Conservation (phyloP, 1,140 invertebrate species). For the Drosophila equinoxialis region DNA sequence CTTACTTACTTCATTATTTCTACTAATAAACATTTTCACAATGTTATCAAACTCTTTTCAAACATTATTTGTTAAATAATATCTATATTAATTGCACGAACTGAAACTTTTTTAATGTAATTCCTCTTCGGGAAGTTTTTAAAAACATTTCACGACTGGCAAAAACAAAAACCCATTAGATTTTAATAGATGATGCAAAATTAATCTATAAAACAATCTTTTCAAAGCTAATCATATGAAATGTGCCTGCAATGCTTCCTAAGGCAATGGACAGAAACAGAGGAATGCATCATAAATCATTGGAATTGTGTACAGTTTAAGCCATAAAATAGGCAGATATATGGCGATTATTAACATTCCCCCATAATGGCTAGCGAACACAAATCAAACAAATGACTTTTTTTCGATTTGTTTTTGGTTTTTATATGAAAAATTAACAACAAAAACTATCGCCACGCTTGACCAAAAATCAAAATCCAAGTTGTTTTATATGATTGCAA, state of each 20-base stretch:
- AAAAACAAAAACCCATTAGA: no score
- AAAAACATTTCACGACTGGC: no score
- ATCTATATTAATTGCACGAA: no score
- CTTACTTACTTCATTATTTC: no score
- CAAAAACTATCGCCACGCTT: not conserved
- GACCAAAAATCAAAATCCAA: not conserved
- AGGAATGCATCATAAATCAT: conserved; percentile 50
- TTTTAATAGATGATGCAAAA: not conserved
- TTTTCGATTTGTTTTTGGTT: not conserved
- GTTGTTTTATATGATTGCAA: conserved; percentile 46
- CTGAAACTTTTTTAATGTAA: no score
- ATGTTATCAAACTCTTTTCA: no score
- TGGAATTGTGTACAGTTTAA: conserved; percentile 70
- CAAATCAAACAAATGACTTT: conserved; percentile 7
- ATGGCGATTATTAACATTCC: conserved; percentile 68
- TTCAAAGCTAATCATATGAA: not conserved
- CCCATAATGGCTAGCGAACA: not conserved
- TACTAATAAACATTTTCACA: no score
- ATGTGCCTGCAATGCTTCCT: not conserved
- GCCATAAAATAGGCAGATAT: conserved; percentile 71
- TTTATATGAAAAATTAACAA: conserved; percentile 41
- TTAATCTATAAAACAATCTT: not conserved
- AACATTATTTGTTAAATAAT: no score
- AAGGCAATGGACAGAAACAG: not conserved
- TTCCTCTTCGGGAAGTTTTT: no score